These are phyloP conservation scores for Hydractinia symbiolongicarpus DNA, from an alignment of 30 jellyfish, hydroid and myxozoan genomes.

Conservation along the genomic window DNA sequence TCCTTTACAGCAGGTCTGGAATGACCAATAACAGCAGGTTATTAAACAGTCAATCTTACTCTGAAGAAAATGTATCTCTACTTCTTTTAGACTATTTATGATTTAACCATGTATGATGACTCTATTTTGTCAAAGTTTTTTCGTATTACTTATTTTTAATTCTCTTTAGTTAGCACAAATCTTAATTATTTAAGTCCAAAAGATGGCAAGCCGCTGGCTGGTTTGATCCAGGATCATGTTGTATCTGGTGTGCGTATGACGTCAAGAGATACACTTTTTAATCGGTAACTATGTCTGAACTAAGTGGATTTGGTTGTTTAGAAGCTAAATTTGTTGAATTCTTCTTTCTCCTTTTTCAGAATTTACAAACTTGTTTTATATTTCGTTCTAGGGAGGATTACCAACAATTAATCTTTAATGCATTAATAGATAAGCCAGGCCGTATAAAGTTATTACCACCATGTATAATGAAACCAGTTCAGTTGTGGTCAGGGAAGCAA, in stretches of 20 bases:
- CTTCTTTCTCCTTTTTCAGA: neutral
- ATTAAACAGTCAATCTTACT: no score
- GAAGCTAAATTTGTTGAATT: neutral
- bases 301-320: neutral
- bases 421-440: conserved; percentile 80
- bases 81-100: no score
- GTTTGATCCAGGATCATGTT: conserved; percentile 95
- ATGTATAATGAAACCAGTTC: conserved; percentile 79
- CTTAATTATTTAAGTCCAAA: conserved; percentile 92
- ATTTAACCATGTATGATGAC: no score
- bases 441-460: conserved; percentile 77
- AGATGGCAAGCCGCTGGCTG: conserved; percentile 99
- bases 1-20: no score
- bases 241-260: conserved; percentile 98
- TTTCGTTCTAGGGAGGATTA: conserved; percentile 71
- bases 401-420: conserved; percentile 82
- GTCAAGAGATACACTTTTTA: conserved; percentile 61
- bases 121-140: no score
- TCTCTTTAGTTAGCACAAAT: conserved; percentile 65
- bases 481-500: conserved; percentile 98
- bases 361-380: neutral
- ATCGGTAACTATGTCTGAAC: conserved; percentile 34
- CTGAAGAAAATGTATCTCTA: no score
- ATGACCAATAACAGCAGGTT: no score
- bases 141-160: neutral